Conservation (phyloP, 2,888 invertebrate species). For the Sinelater perroti region DNA sequence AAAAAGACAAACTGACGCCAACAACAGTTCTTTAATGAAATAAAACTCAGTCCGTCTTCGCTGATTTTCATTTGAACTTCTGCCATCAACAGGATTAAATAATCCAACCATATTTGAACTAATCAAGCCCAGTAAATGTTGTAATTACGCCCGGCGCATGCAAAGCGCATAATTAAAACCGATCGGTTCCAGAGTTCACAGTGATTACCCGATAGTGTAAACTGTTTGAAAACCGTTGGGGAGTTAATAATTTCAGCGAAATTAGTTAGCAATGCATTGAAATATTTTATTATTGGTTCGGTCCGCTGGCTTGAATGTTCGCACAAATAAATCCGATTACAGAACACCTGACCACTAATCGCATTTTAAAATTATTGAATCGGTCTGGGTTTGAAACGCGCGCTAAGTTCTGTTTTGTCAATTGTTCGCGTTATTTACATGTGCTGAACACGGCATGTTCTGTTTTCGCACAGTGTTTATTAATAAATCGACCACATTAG, state of each 20-base stretch:
- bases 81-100: too few species aligned
- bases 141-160: background rate
- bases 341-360: background rate
- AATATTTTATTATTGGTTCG: slow-evolving; percentile 15
- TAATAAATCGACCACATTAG: too few species aligned
- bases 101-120: too few species aligned
- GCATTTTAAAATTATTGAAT: slow-evolving; percentile 11
- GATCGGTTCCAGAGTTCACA: slow-evolving; percentile 1
- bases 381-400: background rate
- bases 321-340: slow-evolving; percentile 10
- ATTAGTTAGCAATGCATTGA: slow-evolving; percentile 2
- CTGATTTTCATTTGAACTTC: too few species aligned
- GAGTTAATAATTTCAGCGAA: slow-evolving; percentile 7
- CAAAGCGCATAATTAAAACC: background rate
- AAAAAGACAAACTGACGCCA: too few species aligned
- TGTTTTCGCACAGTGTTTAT: too few species aligned
- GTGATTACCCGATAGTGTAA: background rate
- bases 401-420: background rate
- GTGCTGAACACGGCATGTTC: too few species aligned
- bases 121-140: background rate
- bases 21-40: too few species aligned
- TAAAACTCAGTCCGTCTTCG: too few species aligned
- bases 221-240: background rate
- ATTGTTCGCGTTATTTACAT: background rate
- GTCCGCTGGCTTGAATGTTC: slow-evolving; percentile 2